These are phyloP conservation scores for Neosilurus mollespiculum DNA, from an alignment of 2,797 vertebrate species.

Conservation along the genomic window DNA sequence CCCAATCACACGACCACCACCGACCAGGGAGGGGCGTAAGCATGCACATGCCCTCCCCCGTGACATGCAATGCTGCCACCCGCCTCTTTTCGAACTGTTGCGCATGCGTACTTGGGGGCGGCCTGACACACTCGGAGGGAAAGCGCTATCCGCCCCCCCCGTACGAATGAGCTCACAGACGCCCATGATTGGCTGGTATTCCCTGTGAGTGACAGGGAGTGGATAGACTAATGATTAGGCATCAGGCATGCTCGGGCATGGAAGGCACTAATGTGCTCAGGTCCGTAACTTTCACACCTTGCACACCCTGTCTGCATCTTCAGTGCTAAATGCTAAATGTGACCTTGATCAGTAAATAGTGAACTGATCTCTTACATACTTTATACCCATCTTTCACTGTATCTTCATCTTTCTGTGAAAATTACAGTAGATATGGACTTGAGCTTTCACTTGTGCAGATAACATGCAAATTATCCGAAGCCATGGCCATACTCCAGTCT, in stretches of 20 bases:
- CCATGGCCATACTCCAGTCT: slow-evolving; percentile 43
- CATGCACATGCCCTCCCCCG: too few species aligned
- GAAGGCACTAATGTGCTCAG: slow-evolving; percentile 15
- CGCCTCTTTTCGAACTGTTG: too few species aligned
- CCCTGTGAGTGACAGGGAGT: too few species aligned
- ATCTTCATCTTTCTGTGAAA: slow-evolving; percentile 21
- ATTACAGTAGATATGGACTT: slow-evolving; percentile 43
- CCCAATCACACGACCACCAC: too few species aligned
- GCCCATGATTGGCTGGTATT: too few species aligned
- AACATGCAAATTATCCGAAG: slow-evolving; percentile 53
- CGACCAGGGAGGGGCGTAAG: too few species aligned
- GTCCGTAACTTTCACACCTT: neutral
- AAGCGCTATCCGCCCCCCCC: too few species aligned
- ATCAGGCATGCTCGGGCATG: slow-evolving; percentile 5
- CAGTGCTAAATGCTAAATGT: neutral
- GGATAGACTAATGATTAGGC: too few species aligned
- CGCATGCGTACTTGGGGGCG: too few species aligned
- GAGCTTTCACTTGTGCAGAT: slow-evolving; percentile 53
- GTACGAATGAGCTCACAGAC: too few species aligned
- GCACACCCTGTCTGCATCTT: slow-evolving; percentile 1
- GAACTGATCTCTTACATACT: slow-evolving; percentile 10
- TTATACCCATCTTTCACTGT: neutral
- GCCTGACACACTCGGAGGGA: too few species aligned
- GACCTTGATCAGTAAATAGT: slow-evolving; percentile 17
- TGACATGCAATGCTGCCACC: too few species aligned